phyloP scores from a whole-genome alignment of 2,797 vertebrate genomes.

The Fundulus diaphanus region DNA sequence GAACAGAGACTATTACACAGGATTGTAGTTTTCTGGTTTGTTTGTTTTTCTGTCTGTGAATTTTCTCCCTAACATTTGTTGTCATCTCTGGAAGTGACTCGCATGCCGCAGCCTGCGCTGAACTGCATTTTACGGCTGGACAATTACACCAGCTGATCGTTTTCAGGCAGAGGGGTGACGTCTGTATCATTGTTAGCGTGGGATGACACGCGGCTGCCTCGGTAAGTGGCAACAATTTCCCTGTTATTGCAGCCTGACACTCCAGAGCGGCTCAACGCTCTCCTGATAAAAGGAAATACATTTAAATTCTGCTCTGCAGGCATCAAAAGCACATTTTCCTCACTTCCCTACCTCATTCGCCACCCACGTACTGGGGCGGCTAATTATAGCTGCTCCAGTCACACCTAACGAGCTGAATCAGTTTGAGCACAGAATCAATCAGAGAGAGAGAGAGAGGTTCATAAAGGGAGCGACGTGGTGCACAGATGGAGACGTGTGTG shows the following conservation, averaged over 20 bases:
- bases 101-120: not conserved
- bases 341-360: constrained; percentile 64
- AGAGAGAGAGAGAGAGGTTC: constrained; percentile 20
- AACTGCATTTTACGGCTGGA: constrained; percentile 14
- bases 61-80: no score
- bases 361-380: constrained; percentile 66
- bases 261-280: constrained; percentile 14
- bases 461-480: not conserved
- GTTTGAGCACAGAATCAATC: constrained; percentile 36
- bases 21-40: not conserved
- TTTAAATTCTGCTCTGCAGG: constrained; percentile 48
- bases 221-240: constrained; percentile 8
- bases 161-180: not conserved
- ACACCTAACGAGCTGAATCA: constrained; percentile 73
- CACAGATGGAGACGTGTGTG: not conserved
- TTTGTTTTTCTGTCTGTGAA: not conserved
- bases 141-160: not conserved
- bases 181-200: not conserved
- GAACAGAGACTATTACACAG: not conserved
- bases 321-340: constrained; percentile 61
- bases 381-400: constrained; percentile 79
- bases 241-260: constrained; percentile 18
- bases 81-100: not conserved
- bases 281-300: constrained; percentile 34
- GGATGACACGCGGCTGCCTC: constrained; percentile 9